Evolutionary conservation across 2,888 invertebrate genomes (phyloP), one percentile per base, ranked within the genome.

Genomic region (Leptinotarsa peninsularis): DNA sequence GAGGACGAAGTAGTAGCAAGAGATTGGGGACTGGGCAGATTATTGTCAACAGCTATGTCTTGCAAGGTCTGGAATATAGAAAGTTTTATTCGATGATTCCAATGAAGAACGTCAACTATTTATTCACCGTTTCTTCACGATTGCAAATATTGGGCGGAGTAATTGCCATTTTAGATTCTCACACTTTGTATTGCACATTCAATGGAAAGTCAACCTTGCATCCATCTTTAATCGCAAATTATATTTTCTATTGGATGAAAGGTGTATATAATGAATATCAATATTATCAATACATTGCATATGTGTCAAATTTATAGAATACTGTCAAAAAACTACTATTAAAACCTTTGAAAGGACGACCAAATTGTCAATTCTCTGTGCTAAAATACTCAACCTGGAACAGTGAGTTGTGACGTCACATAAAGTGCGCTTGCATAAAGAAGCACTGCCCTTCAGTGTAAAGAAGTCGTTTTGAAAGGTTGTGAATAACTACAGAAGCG

Each of bases 1-100:
- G 74, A 81, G 14, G 84, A 83, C 67, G 86, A 84, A 76, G 86
- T 85, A 21, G 86, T 75, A 18, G 83, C 82, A 49, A 81, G 66
- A 56, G 71, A 72, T 13, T 72, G 71, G 18, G 77, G 71, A 66
- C 70, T 75, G 58, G 78, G 71, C 58, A 58, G 67, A 69, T 76
- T 78, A 76, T 76, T 78, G 72, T 78, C 81, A 69, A 76, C 73
- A 60, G 72, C 75, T 67, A 79, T 77, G 76, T 82, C 82, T 76
- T 79, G 76, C 60, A 71, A 73, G 33, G 33, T 74, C 76, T 78
- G 50, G 43, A 75, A 76, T 49, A 52, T 63, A 69, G 50, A 71
- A 49, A 72, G 21, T n/a, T 67, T 72, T 73, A 43, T 21, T 73
- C n/a, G 58, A 74, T 75, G 49, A 43, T 73, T 52, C 17, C 21